Conservation (phyloP, 2,113 vertebrate genomes). For the Mormoops blainvillei region DNA sequence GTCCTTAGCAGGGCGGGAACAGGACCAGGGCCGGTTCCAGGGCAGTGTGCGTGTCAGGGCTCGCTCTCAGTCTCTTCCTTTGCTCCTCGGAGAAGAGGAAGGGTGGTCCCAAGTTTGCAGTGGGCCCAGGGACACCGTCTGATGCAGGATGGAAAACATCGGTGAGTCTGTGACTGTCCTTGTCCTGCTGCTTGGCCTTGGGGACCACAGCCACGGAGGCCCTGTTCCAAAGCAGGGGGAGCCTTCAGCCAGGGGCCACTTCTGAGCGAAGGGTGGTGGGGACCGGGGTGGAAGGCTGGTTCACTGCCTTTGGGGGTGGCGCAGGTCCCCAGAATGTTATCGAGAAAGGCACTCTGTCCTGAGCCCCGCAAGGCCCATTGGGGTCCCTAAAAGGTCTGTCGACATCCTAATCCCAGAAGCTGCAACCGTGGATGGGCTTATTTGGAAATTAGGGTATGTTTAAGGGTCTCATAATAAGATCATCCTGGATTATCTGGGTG, state of each 20-base stretch:
- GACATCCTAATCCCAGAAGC: no score
- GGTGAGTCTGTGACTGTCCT: no score
- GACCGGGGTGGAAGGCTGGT: background rate
- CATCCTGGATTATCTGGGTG: no score
- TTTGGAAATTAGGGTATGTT: background rate
- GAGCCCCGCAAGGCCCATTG: background rate
- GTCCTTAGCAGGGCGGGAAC: no score
- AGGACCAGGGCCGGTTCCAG: no score
- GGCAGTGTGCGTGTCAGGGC: no score
- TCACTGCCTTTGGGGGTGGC: background rate
- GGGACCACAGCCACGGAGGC: background rate
- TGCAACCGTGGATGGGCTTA: background rate
- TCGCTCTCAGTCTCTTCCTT: no score
- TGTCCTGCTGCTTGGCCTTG: no score
- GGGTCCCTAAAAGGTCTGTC: fast-evolving
- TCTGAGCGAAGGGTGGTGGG: background rate
- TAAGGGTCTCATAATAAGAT: background rate
- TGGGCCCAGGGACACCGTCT: no score
- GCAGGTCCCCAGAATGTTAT: background rate
- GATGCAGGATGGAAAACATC: no score
- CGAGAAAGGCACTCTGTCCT: fast-evolving
- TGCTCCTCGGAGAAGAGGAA: background rate
- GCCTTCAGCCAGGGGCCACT: background rate
- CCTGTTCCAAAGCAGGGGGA: no score
- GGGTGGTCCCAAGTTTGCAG: fast-evolving